Evolutionary conservation across 37 sponge, comb jelly and placozoan genomes (phyloP).

Genomic region (Crambe crambe): DNA sequence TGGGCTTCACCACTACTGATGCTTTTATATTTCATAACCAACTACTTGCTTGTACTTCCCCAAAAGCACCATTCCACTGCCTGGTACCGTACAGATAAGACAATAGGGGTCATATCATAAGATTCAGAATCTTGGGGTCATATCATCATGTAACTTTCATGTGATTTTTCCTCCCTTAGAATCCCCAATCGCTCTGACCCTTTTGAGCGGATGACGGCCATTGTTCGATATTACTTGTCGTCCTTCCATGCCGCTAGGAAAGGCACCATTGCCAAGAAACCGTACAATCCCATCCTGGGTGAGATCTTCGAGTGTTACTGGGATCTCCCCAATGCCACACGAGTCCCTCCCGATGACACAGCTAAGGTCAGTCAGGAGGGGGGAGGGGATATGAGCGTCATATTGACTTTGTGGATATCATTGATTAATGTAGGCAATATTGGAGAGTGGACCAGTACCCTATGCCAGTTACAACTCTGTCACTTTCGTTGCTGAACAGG

Average conservation of each 20-base stretch:
- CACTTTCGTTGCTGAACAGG: slow-evolving; percentile 94
- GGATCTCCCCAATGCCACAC: slow-evolving; percentile 74
- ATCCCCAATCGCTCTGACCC: slow-evolving; percentile 74
- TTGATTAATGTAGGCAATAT: slow-evolving; percentile 16
- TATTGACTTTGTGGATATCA: not conserved
- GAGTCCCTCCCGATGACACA: slow-evolving; percentile 31
- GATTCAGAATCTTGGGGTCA: no score
- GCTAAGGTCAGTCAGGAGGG: slow-evolving; percentile 17
- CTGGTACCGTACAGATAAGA: not conserved
- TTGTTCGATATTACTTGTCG: slow-evolving; percentile 86
- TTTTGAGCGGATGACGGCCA: slow-evolving; percentile 77
- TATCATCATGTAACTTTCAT: no score
- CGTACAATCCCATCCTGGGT: slow-evolving; percentile 97
- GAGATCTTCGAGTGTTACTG: slow-evolving; percentile 96
- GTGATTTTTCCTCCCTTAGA: slow-evolving; percentile 31
- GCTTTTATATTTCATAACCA: no score
- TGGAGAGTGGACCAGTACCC: slow-evolving; percentile 80
- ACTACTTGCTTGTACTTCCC: no score
- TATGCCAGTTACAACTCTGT: slow-evolving; percentile 74
- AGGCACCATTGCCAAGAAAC: slow-evolving; percentile 95
- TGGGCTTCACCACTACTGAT: no score
- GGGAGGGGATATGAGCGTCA: not conserved
- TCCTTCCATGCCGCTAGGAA: slow-evolving; percentile 95
- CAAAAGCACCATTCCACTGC: no score
- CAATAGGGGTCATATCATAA: not conserved